Evolutionary conservation across 2,888 invertebrate species (phyloP).

Genomic region (Pheosia tremula): DNA sequence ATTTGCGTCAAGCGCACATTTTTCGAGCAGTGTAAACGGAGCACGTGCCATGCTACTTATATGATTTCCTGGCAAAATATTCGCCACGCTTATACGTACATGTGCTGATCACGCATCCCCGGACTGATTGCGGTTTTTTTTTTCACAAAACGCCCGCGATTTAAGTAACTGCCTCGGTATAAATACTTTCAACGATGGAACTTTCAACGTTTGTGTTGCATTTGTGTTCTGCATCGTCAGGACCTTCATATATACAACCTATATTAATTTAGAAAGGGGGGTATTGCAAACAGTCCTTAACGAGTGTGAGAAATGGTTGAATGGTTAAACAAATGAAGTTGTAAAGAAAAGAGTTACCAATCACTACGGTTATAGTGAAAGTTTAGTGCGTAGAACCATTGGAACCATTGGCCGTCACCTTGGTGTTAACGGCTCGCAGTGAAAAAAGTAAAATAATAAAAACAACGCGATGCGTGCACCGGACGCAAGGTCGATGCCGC

Average conservation of each 20-base stretch:
- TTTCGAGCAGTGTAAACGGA: constrained; percentile 77
- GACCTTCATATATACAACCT: background rate
- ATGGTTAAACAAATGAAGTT: background rate
- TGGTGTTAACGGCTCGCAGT: constrained; percentile 60
- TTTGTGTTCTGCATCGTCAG: constrained; percentile 9
- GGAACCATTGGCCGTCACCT: constrained; percentile 72
- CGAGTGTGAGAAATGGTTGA: background rate
- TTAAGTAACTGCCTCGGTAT: constrained; percentile 38
- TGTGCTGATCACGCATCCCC: constrained; percentile 60
- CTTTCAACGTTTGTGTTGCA: constrained; percentile 28
- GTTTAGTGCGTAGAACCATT: constrained; percentile 34
- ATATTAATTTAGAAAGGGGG: background rate
- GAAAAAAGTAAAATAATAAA: constrained; percentile 76
- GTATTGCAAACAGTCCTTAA: background rate
- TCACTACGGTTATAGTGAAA: constrained; percentile 11
- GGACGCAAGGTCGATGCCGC: constrained; percentile 78
- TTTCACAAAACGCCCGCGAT: constrained; percentile 52
- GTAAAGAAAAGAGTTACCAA: constrained; percentile 5
- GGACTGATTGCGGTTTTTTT: constrained; percentile 60
- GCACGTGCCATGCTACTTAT: constrained; percentile 63
- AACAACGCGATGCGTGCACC: constrained; percentile 73
- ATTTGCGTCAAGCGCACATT: constrained; percentile 83
- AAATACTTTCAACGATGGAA: constrained; percentile 12
- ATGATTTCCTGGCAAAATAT: constrained; percentile 78
- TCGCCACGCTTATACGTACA: constrained; percentile 59